A percentile compares a stretch with the other conserved stretches of the same genome.
Conservation (phyloP, 1,140 invertebrate species). For the Anastatus disparis region DNA sequence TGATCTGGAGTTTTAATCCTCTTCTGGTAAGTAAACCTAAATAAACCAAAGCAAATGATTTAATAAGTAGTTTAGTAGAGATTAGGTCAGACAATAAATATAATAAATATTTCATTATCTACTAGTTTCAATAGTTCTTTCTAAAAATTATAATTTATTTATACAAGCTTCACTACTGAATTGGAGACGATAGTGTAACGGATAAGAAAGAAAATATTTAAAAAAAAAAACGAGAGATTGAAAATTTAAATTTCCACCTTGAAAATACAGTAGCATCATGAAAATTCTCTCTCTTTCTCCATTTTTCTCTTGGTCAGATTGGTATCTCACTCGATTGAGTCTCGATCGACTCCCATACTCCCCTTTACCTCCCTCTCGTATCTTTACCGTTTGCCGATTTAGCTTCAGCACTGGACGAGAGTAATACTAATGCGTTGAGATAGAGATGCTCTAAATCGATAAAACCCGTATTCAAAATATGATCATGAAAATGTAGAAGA, state of each 20-base stretch:
- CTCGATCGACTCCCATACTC: slow-evolving; percentile 21
- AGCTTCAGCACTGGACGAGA: slow-evolving; percentile 9
- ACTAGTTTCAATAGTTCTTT: neutral
- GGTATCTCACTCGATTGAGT: slow-evolving; percentile 39
- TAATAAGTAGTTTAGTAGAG: neutral
- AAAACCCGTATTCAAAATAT: neutral
- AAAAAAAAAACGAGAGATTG: too few relatives aligned
- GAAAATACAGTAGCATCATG: neutral
- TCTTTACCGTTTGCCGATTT: slow-evolving; percentile 20
- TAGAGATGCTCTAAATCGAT: slow-evolving; percentile 14
- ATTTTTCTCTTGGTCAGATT: slow-evolving; percentile 22
- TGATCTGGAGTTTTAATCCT: too few relatives aligned
- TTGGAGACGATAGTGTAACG: too few relatives aligned
- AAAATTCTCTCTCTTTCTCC: too few relatives aligned
- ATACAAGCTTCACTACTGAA: too few relatives aligned
- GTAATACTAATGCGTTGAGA: slow-evolving; percentile 21
- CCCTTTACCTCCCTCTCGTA: neutral
- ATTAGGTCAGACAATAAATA: neutral
- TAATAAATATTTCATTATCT: too few relatives aligned
- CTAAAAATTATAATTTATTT: too few relatives aligned
- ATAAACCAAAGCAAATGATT: too few relatives aligned
- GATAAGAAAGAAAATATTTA: too few relatives aligned
- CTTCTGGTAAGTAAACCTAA: too few relatives aligned
- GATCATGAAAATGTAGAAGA: neutral
- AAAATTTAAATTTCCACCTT: slow-evolving; percentile 27